These are phyloP conservation scores for Archocentrus centrarchus DNA, from an alignment of 2,113 vertebrate genomes.

Conservation along the genomic window DNA sequence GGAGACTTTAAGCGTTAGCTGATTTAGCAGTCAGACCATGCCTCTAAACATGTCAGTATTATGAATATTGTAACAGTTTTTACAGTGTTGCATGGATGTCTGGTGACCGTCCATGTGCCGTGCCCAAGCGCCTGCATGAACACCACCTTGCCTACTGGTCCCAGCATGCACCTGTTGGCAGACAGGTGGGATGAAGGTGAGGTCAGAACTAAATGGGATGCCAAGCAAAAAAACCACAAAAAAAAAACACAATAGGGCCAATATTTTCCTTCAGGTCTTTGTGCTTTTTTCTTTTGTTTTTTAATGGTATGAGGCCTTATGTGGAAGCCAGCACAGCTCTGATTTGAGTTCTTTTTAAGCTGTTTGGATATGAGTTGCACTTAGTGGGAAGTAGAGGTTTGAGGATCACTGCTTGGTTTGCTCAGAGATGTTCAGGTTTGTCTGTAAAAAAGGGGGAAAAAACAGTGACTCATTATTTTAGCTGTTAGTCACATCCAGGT, in stretches of 20 bases:
- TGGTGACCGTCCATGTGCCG: conserved; percentile 28
- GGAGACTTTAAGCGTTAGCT: conserved; percentile 6
- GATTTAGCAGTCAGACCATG: conserved; percentile 1
- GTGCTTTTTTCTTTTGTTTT: conserved; percentile 1
- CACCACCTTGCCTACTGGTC: conserved; percentile 43
- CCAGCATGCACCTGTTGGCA: conserved; percentile 70
- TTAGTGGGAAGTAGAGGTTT: conserved; percentile 24
- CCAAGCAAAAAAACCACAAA: not conserved
- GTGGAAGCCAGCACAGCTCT: conserved; percentile 54
- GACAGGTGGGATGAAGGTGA: conserved; percentile 14
- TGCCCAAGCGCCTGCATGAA: conserved; percentile 33
- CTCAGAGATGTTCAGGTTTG: conserved; percentile 20
- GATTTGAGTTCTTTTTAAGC: conserved; percentile 27
- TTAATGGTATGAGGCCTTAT: conserved; percentile 57
- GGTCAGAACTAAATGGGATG: conserved; percentile 24
- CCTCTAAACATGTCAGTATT: conserved; percentile 47
- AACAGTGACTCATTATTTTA: conserved; percentile 1
- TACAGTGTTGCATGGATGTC: conserved; percentile 41
- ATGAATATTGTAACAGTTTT: not conserved
- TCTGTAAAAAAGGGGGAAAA: conserved; percentile 20
- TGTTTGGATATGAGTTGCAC: conserved; percentile 50
- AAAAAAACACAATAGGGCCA: not conserved
- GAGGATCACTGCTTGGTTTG: conserved; percentile 12
- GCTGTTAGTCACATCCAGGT: not conserved
- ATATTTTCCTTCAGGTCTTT: conserved; percentile 40